Conservation (phyloP, 2,888 invertebrate genomes). For the Pteria penguin region DNA sequence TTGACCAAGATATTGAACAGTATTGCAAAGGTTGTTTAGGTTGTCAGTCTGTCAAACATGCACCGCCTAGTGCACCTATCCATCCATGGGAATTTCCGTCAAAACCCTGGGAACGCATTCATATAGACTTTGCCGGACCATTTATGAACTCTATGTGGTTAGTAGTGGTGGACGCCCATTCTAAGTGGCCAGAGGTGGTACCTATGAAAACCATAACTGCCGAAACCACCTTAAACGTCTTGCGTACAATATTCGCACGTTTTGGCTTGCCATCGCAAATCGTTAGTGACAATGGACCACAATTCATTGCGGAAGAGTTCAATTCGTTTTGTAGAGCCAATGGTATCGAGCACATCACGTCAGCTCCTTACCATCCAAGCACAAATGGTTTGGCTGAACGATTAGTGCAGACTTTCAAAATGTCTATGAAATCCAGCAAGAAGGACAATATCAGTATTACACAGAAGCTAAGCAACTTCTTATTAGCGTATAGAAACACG, state of each 20-base stretch:
- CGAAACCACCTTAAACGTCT: slow-evolving; percentile 1
- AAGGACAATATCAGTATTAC: slow-evolving; percentile 14
- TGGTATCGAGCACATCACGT: slow-evolving; percentile 46
- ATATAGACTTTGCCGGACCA: slow-evolving; percentile 79
- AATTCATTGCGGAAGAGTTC: slow-evolving; percentile 44
- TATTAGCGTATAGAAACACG: too few species aligned
- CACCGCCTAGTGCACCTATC: slow-evolving; percentile 65
- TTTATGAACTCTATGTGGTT: slow-evolving; percentile 68
- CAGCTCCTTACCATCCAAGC: too few species aligned
- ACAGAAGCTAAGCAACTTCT: slow-evolving; percentile 35
- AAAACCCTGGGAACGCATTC: slow-evolving; percentile 78
- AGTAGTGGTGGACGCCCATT: slow-evolving; percentile 78
- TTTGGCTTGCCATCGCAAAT: slow-evolving; percentile 47
- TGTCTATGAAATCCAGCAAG: slow-evolving; percentile 36
- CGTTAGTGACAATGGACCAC: slow-evolving; percentile 52
- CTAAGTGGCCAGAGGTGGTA: slow-evolving; percentile 76
- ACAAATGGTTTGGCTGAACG: slow-evolving; percentile 53
- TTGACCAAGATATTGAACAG: slow-evolving; percentile 52
- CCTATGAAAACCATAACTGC: slow-evolving; percentile 4
- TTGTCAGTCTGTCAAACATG: slow-evolving; percentile 50
- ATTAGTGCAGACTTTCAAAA: slow-evolving; percentile 53
- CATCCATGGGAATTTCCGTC: too few species aligned
- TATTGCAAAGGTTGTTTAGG: slow-evolving; percentile 44
- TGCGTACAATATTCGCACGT: slow-evolving; percentile 44
- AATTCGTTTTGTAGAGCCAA: slow-evolving; percentile 33